phyloP scores from a whole-genome alignment of 2,113 vertebrate species.

The Ploceus nigricollis region DNA sequence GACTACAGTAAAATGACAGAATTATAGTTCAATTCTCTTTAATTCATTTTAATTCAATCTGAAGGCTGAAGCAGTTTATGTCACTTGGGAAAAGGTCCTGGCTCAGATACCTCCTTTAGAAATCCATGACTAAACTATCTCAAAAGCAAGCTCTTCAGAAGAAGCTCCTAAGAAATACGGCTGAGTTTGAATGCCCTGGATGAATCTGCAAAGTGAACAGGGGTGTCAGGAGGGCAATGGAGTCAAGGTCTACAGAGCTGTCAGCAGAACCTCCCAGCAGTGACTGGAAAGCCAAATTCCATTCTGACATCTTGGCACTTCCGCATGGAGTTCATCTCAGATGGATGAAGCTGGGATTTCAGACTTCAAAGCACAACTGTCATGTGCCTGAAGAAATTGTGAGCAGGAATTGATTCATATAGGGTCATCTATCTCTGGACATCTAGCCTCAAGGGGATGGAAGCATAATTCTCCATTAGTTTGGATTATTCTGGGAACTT shows the following conservation, averaged over 20 bases:
- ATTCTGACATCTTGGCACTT: not conserved
- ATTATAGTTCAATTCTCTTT: not conserved
- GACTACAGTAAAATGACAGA: not conserved
- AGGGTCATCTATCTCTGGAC: not conserved
- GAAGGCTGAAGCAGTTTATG: not conserved
- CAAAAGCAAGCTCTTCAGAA: not conserved
- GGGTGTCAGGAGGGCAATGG: not conserved
- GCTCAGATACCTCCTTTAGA: not conserved
- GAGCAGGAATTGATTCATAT: not conserved
- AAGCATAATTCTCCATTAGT: not conserved
- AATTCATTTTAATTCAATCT: not conserved
- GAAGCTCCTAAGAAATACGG: not conserved
- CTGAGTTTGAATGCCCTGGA: not conserved
- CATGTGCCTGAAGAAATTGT: not conserved
- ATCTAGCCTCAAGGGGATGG: not conserved
- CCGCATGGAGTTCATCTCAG: accelerated
- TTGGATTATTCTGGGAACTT: not conserved
- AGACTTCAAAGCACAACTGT: not conserved
- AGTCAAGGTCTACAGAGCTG: not conserved
- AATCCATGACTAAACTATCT: not conserved
- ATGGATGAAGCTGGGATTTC: not conserved
- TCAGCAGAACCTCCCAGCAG: not conserved
- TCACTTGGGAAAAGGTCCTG: not conserved
- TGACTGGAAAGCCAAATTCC: not conserved
- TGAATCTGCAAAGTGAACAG: not conserved